A percentile compares a stretch with the other conserved stretches of the same genome.
Evolutionary conservation across 30 jellyfish, hydroid and myxozoan species (phyloP).

Genomic region (Haliclystus octoradiatus): DNA sequence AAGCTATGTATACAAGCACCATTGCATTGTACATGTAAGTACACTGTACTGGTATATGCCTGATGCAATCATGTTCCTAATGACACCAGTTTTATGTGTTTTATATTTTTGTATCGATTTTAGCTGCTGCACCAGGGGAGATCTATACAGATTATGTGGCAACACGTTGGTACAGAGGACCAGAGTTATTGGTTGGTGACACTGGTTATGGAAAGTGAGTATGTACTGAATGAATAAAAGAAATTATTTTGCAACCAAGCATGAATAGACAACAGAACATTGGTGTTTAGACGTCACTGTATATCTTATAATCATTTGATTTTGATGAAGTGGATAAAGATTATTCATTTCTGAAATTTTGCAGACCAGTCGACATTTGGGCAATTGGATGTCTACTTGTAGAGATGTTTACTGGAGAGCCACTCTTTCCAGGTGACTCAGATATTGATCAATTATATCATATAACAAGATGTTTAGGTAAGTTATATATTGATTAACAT

Average conservation of each 20-base stretch:
- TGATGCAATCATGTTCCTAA: no score
- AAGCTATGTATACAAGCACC: no score
- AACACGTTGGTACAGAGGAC: slow-evolving; percentile 98
- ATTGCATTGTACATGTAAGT: no score
- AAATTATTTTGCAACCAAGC: no score
- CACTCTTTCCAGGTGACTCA: slow-evolving; percentile 97
- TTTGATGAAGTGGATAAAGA: no score
- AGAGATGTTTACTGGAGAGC: slow-evolving; percentile 96
- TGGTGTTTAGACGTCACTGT: no score
- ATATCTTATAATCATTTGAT: no score
- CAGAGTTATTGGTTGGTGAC: slow-evolving; percentile 94
- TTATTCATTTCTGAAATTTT: no score
- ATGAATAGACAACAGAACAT: no score
- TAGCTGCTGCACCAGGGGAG: slow-evolving; percentile 95
- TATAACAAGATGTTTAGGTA: slow-evolving; percentile 82
- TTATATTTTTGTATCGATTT: no score
- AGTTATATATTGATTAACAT: slow-evolving; percentile 6
- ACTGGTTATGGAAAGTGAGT: slow-evolving; percentile 95
- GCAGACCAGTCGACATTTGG: slow-evolving; percentile 98
- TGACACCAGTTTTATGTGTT: no score
- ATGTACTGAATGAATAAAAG: not conserved
- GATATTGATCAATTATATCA: slow-evolving; percentile 93
- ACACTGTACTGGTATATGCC: no score
- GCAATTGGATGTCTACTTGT: slow-evolving; percentile 92
- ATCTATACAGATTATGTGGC: slow-evolving; percentile 94